Conservation (phyloP, 2,797 vertebrate genomes). For the Synaphobranchus kaupii region DNA sequence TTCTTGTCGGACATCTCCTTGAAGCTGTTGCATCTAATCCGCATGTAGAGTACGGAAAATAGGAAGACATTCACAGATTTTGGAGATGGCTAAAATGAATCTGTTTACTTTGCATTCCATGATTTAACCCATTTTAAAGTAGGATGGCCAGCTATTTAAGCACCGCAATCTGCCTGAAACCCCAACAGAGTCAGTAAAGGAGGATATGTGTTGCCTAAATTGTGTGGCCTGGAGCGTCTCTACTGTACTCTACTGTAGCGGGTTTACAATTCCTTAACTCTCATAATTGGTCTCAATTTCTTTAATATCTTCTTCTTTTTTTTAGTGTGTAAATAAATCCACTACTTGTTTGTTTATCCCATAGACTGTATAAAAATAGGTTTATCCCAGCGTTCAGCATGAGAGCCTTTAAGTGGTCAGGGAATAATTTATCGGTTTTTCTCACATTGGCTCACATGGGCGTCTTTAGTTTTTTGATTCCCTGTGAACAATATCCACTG, state of each 20-base stretch:
- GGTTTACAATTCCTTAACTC: neutral
- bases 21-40: too few relatives aligned
- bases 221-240: neutral
- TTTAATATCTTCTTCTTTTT: neutral
- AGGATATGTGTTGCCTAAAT: too few relatives aligned
- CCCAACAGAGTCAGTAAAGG: constrained; percentile 87
- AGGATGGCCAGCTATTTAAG: too few relatives aligned
- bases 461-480: neutral
- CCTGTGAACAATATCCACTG: neutral
- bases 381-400: neutral
- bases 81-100: too few relatives aligned
- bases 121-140: too few relatives aligned
- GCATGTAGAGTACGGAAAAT: too few relatives aligned
- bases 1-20: too few relatives aligned
- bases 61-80: too few relatives aligned
- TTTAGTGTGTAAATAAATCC: neutral
- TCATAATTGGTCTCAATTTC: neutral
- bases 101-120: too few relatives aligned
- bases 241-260: neutral
- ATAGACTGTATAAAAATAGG: too few relatives aligned
- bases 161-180: too few relatives aligned
- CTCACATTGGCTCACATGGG: neutral
- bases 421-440: neutral
- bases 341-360: neutral
- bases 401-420: neutral